phyloP scores from a whole-genome alignment of 2,797 vertebrate species.

The Thamnophis elegans region DNA sequence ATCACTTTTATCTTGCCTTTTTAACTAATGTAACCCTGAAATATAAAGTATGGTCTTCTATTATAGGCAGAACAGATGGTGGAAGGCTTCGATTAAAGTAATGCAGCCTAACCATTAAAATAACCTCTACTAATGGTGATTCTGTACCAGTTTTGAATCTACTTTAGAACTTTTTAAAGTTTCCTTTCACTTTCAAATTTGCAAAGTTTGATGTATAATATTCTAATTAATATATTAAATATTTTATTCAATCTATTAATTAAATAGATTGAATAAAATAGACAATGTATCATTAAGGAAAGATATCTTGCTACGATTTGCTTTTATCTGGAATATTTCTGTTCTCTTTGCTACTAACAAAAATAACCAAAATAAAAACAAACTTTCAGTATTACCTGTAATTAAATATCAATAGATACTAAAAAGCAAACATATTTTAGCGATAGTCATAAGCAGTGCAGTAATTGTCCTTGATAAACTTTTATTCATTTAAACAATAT shows the following conservation, averaged over 20 bases:
- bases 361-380: constrained; percentile 7
- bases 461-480: not conserved
- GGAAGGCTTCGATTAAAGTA: constrained; percentile 77
- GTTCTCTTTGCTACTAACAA: not conserved
- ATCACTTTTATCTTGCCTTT: constrained; percentile 83
- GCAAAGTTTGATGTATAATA: constrained; percentile 11
- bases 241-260: not conserved
- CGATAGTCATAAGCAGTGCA: not conserved
- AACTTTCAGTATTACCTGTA: not conserved
- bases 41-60: constrained; percentile 76
- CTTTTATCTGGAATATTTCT: not conserved
- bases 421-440: not conserved
- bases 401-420: not conserved
- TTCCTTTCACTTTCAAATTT: constrained; percentile 53
- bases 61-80: constrained; percentile 78
- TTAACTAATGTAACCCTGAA: constrained; percentile 79
- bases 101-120: constrained; percentile 77
- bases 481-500: not conserved
- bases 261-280: not conserved
- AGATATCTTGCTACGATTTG: not conserved
- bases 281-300: not conserved
- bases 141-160: constrained; percentile 63
- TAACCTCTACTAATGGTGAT: constrained; percentile 67
- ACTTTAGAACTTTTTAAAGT: constrained; percentile 47
- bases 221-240: not conserved